Evolutionary conservation across 23 tunicate species (phyloP), one percentile per base, ranked within the genome.

Genomic region (Styela plicata): DNA sequence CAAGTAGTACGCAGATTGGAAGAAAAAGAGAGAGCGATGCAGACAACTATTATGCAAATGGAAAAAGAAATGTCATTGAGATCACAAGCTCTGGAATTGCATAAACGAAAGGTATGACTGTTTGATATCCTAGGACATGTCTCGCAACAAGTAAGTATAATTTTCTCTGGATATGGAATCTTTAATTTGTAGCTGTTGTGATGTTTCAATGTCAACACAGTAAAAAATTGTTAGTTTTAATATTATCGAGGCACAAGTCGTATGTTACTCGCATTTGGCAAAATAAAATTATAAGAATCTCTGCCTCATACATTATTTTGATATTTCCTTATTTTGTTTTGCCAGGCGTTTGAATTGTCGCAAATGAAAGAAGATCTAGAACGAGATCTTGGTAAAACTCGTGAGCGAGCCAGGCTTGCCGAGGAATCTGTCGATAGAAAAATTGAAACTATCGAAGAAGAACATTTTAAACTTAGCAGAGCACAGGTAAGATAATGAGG

Each of bases 1-100:
- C 83, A 80, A 52, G 93, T 93, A 30, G 98, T 93, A 2, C 85
- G 98, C 17, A 81, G 69, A 31, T 82, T 93, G 69, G 98, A 93
- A 74, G 98, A 93, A 74, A 93, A 93, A 52, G 98, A 93, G 44
- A 61, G 87, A 73, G 88, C 83, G 2, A 23, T 88, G 75, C 98
- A 88, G 36, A 82, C 78, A 29, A 78, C 82, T 19, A 26, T 85
- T 33, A 53, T 34, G 70, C 74, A 84, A 23, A 82, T 85, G 69
- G 98, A 93, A 74, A 88, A 88, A 77, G 98, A 93, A 52, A 62
- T 88, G 69, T 31, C 64, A 34, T 34, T 93, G 57, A 73, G 98
- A 62, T 36, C 82, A 36, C 98, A 93, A 65, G 89, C 85, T 27
- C 74, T 88, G 86, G 93, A 93, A n/a, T 63, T 93, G 23, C 91